Conservation (phyloP, 2,113 vertebrate species). For the Myiopsitta monachus region DNA sequence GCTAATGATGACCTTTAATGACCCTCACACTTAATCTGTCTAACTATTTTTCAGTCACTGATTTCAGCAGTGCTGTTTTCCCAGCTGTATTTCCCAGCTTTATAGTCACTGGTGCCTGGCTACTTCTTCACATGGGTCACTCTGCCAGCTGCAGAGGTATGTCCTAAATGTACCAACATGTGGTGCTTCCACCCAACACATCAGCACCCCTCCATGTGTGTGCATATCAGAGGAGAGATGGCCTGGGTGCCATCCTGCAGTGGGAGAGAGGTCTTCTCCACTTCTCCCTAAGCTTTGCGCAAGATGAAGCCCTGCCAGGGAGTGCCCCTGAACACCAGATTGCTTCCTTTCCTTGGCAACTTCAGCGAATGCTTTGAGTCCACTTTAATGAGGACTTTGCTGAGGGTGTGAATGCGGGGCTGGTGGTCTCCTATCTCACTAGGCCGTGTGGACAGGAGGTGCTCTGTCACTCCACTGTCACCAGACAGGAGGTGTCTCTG, state of each 20-base stretch:
- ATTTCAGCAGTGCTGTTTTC: not conserved
- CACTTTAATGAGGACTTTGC: not conserved
- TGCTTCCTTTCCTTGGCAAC: not conserved
- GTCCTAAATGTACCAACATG: not conserved
- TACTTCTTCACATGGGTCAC: not conserved
- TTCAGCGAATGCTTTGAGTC: not conserved
- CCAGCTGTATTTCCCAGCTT: not conserved
- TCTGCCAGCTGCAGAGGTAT: not conserved
- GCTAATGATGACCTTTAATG: not conserved
- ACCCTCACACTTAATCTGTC: not conserved
- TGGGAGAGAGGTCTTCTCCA: not conserved
- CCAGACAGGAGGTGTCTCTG: not conserved
- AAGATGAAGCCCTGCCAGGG: not conserved
- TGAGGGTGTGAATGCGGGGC: not conserved
- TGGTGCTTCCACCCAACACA: not conserved
- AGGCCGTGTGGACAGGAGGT: not conserved
- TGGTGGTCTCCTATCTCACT: not conserved
- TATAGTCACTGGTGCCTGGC: not conserved
- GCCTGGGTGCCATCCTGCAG: not conserved
- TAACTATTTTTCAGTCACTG: not conserved
- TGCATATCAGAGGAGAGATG: fast-evolving
- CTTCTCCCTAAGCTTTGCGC: not conserved
- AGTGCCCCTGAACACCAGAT: not conserved
- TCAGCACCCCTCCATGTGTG: not conserved
- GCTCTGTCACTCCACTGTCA: not conserved